A percentile compares a stretch with the other conserved stretches of the same genome.
These are phyloP conservation scores for Glaucopsyche alexis DNA, from an alignment of 2,888 invertebrate species.

Conservation along the genomic window DNA sequence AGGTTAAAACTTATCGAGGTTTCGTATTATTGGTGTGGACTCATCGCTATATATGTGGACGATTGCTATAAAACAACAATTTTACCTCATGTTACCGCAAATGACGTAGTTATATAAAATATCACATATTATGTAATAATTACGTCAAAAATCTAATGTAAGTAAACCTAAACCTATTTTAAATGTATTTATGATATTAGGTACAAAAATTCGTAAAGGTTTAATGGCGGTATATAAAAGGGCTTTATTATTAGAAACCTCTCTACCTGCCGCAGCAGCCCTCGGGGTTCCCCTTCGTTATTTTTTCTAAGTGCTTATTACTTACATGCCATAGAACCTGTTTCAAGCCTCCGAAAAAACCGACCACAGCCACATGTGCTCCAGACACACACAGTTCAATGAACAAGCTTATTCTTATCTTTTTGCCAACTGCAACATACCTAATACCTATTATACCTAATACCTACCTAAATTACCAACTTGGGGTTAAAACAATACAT, in stretches of 20 bases:
- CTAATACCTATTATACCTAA: not conserved
- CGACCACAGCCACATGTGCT: not conserved
- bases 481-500: too few relatives aligned
- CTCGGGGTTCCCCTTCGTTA: slow-evolving; percentile 22
- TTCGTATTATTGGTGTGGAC: too few relatives aligned
- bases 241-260: slow-evolving; percentile 19
- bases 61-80: too few relatives aligned
- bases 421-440: not conserved
- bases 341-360: slow-evolving; percentile 21
- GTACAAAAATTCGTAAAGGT: not conserved
- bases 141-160: not conserved
- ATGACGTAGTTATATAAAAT: too few relatives aligned
- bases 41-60: too few relatives aligned
- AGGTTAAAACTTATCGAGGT: not conserved
- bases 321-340: slow-evolving; percentile 28
- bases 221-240: not conserved
- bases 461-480: not conserved
- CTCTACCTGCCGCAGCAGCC: slow-evolving; percentile 24
- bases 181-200: not conserved
- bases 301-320: slow-evolving; percentile 25
- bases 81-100: too few relatives aligned
- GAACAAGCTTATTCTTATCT: not conserved
- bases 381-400: not conserved
- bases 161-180: not conserved
- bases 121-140: not conserved